Base-by-base conservation (phyloP, 2,888 invertebrate species). In the Melanchra persicariae region DNA sequence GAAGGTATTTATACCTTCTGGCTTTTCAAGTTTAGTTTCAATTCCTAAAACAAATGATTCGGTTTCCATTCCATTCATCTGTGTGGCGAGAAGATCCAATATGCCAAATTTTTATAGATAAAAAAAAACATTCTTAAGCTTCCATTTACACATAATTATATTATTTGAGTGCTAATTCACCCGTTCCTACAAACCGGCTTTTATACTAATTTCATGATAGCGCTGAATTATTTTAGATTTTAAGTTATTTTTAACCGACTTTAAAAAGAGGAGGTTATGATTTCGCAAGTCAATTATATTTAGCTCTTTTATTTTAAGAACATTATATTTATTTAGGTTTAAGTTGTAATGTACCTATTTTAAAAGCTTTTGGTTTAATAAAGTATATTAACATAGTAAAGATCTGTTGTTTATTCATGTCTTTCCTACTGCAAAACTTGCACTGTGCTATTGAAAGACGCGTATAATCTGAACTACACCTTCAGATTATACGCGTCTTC, bases 31-130 rank as follows among this genome's bases (percentile, higher is more conserved):
- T n/a, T 24, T 49, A 4, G 19, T 26, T 26, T 26, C 1, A 26
- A 30, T 45, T 3, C 12, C n/a, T n/a, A 12, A 9, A 70, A 43
- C 3, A 45, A 1, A 15, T 10, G 0, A 22, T 26, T 59, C 12
- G 10, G 19, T 40, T 24, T 57, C 22, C 19, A 68, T 72, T 52
- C 19, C 57, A 30, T 62, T 66, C 17, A 54, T 70, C 17, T 51
- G 55, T 60, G 66, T 54, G 68, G 83, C 58, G 64, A 60, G 2
- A 57, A 77, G 62, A 80, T 74, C 80, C 75, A 43, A 65, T 72
- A 83, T 88, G 90, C 89, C 90, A 90, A 90, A 90, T 88, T 86
- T 77, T 85, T 78, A 69, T 74, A 64, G 58, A 68, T 70, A 73
- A 63, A 78, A 57, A 57, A 73, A 70, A 34, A 43, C 62, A 61